Evolutionary conservation across 1,140 invertebrate genomes (phyloP).

Genomic region (Episyrphus balteatus): DNA sequence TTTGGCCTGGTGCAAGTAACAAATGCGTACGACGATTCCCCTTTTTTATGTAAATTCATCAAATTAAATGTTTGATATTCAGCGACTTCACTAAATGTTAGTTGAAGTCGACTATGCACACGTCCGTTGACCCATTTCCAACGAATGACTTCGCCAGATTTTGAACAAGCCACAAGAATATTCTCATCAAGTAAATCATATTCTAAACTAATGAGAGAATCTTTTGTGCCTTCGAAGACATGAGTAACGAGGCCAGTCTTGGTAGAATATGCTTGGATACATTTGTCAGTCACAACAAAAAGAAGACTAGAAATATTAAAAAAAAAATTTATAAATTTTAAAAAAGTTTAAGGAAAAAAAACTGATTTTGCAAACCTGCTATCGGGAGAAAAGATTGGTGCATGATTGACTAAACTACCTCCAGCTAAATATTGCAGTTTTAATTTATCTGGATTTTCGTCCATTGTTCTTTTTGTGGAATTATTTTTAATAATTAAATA

Average conservation of each 20-base stretch:
- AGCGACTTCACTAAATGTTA: constrained; percentile 2
- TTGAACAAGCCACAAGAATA: constrained; percentile 43
- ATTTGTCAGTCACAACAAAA: constrained; percentile 44
- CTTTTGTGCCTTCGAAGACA: constrained; percentile 40
- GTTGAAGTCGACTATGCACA: constrained; percentile 33
- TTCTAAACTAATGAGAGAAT: constrained; percentile 41
- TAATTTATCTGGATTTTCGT: constrained; percentile 21
- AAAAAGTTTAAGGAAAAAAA: neutral
- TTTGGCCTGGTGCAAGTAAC: constrained; percentile 10
- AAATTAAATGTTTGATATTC: constrained; percentile 14
- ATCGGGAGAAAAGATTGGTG: constrained; percentile 49
- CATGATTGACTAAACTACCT: constrained; percentile 48
- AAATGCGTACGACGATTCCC: constrained; percentile 20
- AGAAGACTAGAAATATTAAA: constrained; percentile 44
- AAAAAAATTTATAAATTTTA: constrained; percentile 7
- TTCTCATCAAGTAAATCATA: constrained; percentile 36
- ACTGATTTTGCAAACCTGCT: constrained; percentile 44
- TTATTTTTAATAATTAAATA: too few species aligned
- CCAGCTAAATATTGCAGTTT: constrained; percentile 40
- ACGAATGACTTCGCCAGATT: constrained; percentile 39
- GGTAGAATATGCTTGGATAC: constrained; percentile 49
- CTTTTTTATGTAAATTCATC: constrained; percentile 19
- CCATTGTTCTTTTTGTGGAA: constrained; percentile 9
- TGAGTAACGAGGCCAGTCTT: constrained; percentile 41
- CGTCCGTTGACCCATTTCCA: constrained; percentile 45